A percentile compares a stretch with the other conserved stretches of the same genome.
phyloP scores from a whole-genome alignment of 2,888 invertebrate genomes.

The Himalopsyche kuldschensis region DNA sequence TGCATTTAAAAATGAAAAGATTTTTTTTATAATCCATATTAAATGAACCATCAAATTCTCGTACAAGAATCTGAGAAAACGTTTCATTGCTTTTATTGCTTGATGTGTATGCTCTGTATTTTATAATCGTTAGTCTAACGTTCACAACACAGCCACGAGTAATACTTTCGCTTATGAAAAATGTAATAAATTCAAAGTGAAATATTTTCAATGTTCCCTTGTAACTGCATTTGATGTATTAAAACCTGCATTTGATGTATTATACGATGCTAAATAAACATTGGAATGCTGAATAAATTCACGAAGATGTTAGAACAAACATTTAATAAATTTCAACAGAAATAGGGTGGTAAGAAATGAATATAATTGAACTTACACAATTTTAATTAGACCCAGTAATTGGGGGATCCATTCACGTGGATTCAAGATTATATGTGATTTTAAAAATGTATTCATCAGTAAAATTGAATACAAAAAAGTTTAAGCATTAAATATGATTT shows the following conservation, averaged over 20 bases:
- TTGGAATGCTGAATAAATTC: neutral
- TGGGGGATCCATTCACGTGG: too few relatives aligned
- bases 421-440: too few relatives aligned
- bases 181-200: constrained; percentile 8
- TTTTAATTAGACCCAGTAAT: too few relatives aligned
- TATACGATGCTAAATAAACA: neutral
- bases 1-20: too few relatives aligned
- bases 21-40: too few relatives aligned
- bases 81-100: too few relatives aligned
- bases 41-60: too few relatives aligned
- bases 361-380: too few relatives aligned
- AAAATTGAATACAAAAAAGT: too few relatives aligned
- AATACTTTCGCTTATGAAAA: neutral
- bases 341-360: neutral
- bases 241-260: constrained; percentile 20
- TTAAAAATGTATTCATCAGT: too few relatives aligned
- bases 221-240: neutral
- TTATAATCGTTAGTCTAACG: neutral
- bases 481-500: too few relatives aligned
- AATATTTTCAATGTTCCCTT: constrained; percentile 7
- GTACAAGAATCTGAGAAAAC: too few relatives aligned
- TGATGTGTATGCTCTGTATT: neutral
- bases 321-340: neutral
- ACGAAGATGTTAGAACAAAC: neutral
- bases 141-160: neutral